Conservation (phyloP, 1,140 invertebrate genomes). For the Brevipalpus yothersi region DNA sequence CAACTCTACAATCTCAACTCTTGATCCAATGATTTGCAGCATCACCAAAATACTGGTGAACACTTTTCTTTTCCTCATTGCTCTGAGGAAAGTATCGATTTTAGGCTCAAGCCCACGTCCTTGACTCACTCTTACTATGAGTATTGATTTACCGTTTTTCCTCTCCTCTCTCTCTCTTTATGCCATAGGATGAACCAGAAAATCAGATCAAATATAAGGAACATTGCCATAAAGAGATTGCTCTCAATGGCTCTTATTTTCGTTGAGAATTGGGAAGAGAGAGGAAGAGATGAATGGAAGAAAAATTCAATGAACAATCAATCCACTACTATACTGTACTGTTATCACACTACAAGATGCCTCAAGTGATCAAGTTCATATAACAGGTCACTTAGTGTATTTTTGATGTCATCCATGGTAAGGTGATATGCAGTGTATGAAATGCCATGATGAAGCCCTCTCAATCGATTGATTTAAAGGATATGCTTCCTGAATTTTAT, state of each 20-base stretch:
- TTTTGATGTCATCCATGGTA: neutral
- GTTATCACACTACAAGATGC: neutral
- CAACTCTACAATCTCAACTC: no score
- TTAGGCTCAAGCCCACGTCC: slow-evolving; percentile 3
- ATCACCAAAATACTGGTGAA: no score
- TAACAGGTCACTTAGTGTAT: neutral
- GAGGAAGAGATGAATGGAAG: neutral
- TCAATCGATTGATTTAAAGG: neutral
- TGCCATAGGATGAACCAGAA: no score
- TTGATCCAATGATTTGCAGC: no score
- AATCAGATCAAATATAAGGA: no score
- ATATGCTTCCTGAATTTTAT: no score
- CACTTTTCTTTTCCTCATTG: no score
- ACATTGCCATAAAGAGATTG: no score
- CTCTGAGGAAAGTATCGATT: neutral
- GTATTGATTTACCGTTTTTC: neutral
- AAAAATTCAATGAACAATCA: neutral
- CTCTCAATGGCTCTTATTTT: no score
- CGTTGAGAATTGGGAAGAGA: neutral
- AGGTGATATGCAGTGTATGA: neutral
- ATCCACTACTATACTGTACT: neutral
- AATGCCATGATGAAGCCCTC: neutral
- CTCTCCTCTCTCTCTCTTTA: neutral
- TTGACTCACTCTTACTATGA: neutral
- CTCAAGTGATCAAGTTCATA: neutral